Conservation (phyloP, 23 tunicate genomes). For the Diplosoma virens region DNA sequence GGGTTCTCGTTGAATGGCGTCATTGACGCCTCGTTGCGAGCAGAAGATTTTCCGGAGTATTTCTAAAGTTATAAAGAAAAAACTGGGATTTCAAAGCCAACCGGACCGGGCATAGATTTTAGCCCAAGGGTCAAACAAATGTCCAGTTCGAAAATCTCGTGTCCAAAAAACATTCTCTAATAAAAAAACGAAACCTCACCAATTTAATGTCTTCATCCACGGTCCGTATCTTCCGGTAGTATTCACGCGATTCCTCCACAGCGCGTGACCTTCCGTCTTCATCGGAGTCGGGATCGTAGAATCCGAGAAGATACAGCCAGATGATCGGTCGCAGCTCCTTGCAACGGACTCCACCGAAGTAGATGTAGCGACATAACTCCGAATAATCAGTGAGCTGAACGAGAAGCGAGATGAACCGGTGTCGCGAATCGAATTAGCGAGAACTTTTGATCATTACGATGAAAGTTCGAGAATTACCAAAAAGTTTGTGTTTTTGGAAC, state of each 20-base stretch:
- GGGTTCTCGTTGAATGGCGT: too few relatives aligned
- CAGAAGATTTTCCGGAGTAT: neutral
- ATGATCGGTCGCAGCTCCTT: conserved; percentile 48
- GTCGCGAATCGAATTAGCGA: too few relatives aligned
- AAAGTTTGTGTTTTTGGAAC: too few relatives aligned
- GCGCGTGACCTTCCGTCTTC: conserved; percentile 24
- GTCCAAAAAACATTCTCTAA: too few relatives aligned
- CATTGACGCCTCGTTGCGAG: neutral
- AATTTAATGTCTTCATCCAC: conserved; percentile 44
- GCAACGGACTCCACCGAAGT: conserved; percentile 59
- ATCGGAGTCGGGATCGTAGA: conserved; percentile 50
- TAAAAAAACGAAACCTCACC: conserved; percentile 23
- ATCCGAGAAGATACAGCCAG: conserved; percentile 73
- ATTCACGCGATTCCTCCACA: conserved; percentile 13
- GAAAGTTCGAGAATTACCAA: too few relatives aligned
- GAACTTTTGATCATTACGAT: too few relatives aligned
- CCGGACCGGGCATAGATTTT: too few relatives aligned
- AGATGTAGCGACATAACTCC: conserved; percentile 56
- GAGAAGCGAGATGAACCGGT: too few relatives aligned
- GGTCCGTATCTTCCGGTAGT: neutral
- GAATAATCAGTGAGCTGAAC: conserved; percentile 23
- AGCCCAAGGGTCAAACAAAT: too few relatives aligned
- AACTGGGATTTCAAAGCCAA: too few relatives aligned
- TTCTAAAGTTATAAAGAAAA: neutral
- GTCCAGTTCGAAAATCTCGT: too few relatives aligned